These are phyloP conservation scores for Apteryx owenii DNA, from an alignment of 2,113 vertebrate species.

Conservation along the genomic window DNA sequence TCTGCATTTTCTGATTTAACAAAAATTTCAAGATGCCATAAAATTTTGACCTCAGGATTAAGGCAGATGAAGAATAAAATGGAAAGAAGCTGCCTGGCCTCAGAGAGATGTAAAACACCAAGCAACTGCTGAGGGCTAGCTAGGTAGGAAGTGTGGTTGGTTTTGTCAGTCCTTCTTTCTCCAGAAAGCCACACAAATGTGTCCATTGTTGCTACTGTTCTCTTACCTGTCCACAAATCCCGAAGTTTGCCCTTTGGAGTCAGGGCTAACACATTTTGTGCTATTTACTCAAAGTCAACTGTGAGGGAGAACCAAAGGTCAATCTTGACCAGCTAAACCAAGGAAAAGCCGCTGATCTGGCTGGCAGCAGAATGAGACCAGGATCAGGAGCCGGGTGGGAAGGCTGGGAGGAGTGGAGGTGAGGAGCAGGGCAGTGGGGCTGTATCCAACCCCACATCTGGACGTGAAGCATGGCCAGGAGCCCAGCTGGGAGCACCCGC, in stretches of 20 bases:
- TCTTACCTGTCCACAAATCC: not conserved
- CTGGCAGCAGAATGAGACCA: not conserved
- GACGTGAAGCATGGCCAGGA: too few relatives aligned
- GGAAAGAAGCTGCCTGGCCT: not conserved
- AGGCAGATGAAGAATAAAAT: not conserved
- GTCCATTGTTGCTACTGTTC: not conserved
- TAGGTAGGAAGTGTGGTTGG: not conserved
- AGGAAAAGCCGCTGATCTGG: not conserved
- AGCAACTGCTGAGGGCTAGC: not conserved
- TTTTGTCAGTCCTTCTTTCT: not conserved
- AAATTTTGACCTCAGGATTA: not conserved
- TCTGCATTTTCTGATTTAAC: not conserved
- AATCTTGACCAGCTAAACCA: not conserved
- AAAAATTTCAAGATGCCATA: not conserved
- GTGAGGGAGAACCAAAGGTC: not conserved
- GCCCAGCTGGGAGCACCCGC: too few relatives aligned
- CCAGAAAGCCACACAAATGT: not conserved
- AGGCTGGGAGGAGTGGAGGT: rapidly evolving
- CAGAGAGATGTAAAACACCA: not conserved
- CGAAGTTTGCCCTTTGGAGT: not conserved
- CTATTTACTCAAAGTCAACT: not conserved
- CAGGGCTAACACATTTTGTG: not conserved
- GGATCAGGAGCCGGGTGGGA: not conserved
- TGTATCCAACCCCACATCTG: not conserved
- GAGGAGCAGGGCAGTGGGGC: not conserved